phyloP scores from a whole-genome alignment of 2,113 vertebrate genomes.

The Neomonachus schauinslandi region DNA sequence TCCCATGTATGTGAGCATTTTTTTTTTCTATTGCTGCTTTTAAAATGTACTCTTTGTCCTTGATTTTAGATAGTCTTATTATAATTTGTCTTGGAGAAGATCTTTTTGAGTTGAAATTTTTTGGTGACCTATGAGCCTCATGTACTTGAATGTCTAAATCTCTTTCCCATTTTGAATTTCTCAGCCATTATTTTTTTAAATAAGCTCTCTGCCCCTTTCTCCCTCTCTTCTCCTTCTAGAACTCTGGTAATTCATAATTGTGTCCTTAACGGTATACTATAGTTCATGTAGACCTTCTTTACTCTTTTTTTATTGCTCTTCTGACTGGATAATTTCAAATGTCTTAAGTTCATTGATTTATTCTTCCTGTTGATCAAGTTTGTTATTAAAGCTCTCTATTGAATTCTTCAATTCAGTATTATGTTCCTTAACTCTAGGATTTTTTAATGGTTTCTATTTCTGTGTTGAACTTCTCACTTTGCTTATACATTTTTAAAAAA shows the following conservation, averaged over 20 bases:
- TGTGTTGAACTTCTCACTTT: neutral
- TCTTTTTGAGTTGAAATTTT: neutral
- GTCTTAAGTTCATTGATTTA: neutral
- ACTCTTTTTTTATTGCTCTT: neutral
- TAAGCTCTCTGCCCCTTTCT: neutral
- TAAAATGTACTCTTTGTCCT: neutral
- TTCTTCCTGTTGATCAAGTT: neutral
- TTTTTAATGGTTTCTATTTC: neutral
- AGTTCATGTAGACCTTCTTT: neutral
- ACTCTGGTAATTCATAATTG: neutral
- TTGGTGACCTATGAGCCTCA: neutral
- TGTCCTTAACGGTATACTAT: neutral
- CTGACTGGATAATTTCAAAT: neutral
- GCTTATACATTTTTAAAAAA: neutral
- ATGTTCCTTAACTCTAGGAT: neutral
- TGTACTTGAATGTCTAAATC: neutral
- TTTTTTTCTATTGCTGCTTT: neutral
- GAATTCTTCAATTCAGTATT: neutral
- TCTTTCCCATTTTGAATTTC: neutral
- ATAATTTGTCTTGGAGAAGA: neutral
- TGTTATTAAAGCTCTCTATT: neutral
- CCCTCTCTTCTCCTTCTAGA: neutral
- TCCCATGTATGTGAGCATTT: neutral
- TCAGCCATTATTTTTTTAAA: neutral
- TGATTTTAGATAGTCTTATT: neutral